phyloP scores from a whole-genome alignment of 2,797 vertebrate species.

The Chiloscyllium punctatum region DNA sequence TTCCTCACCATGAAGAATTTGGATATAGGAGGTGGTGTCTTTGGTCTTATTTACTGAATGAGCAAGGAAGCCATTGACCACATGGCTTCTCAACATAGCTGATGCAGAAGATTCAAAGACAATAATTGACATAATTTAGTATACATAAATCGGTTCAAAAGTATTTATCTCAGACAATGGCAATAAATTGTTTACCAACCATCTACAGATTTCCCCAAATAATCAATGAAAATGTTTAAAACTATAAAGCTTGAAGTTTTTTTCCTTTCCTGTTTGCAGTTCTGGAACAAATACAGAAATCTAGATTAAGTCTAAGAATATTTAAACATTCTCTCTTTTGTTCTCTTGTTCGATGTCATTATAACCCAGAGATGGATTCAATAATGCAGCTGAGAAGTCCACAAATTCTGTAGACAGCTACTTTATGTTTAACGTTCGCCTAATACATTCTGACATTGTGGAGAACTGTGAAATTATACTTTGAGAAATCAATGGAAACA shows the following conservation, averaged over 20 bases:
- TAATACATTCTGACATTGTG: neutral
- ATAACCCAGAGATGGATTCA: neutral
- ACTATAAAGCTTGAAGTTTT: neutral
- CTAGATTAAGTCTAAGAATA: neutral
- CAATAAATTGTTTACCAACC: neutral
- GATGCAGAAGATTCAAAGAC: neutral
- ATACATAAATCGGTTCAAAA: neutral
- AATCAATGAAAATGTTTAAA: neutral
- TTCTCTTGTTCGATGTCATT: neutral
- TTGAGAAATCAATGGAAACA: neutral
- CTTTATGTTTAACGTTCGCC: neutral
- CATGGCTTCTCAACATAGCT: neutral
- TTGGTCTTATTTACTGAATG: neutral
- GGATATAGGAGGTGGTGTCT: neutral
- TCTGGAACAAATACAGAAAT: neutral
- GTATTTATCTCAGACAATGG: neutral
- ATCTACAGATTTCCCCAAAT: neutral
- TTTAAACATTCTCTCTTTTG: neutral
- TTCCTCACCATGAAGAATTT: neutral
- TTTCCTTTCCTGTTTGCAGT: neutral
- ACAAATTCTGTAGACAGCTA: neutral
- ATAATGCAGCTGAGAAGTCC: neutral
- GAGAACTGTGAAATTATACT: neutral
- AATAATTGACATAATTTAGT: neutral
- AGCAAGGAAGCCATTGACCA: neutral